Evolutionary conservation across 2,797 vertebrate genomes (phyloP), one percentile per base, ranked within the genome.

Genomic region (Macropus fuliginosus): DNA sequence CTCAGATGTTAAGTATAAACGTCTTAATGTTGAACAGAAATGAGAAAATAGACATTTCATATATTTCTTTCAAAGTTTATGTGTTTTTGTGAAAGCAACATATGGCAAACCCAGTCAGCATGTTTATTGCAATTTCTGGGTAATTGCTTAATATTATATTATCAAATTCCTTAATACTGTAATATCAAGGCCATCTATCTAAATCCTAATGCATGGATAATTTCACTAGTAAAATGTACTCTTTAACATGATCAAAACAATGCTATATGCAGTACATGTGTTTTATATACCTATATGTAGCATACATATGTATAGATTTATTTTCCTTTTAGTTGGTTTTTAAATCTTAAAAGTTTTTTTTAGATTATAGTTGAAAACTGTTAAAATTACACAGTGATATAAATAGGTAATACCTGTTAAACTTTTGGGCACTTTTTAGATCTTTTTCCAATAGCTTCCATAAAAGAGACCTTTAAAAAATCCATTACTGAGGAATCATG

Each of bases 1-100:
- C 50, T 87, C 21, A 27, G 8, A 50, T 87, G 21, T 81, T 81
- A 81, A 24, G 21, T 81, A 46, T 46, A 81, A 81, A 10, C 21
- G 46, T 81, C 40, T 87, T 50, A 87, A 57, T 94, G 90, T 59
- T 40, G 55, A 95, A 94, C 28, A 66, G 56, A 91, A 91, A 57
- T 92, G 55, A 95, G 93, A 94, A 55, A 91, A 40, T 74, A 55
- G 66, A 89, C 91, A 28, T 59, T 62, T 96, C 87, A 46, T 93
- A 46, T 93, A 87, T 95, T 95, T 94, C n/a, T 81, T 56, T 95
- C 50, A 92, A 62, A 94, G 52, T 96, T 81, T 91, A 46, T n/a
- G 29, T 52, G 11, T 55, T 3, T 59, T 91, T 74, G 59, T 31
- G n/a, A 91, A 91, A 95, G n/a, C 57, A n/a, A 5, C 21, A 87